Percentiles rank a stretch among this genome's conserved stretches.
phyloP scores from a whole-genome alignment of 2,888 invertebrate species.

The Colletes collaris region DNA sequence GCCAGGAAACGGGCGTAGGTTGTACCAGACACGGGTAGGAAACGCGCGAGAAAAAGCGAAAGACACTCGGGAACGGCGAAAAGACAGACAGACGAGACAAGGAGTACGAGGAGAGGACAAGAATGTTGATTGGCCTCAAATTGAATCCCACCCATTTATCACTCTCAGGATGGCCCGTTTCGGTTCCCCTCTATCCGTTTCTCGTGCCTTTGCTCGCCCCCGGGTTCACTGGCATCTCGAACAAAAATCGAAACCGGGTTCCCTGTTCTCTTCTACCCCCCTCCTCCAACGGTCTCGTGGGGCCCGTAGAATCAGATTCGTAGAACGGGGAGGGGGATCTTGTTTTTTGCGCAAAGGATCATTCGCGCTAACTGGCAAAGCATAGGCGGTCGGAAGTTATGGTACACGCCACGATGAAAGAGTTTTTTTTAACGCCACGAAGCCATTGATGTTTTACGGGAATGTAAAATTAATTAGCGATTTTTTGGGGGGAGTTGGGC shows the following conservation, averaged over 20 bases:
- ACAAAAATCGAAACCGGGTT: slow-evolving; percentile 65
- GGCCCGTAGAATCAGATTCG: slow-evolving; percentile 46
- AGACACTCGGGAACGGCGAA: slow-evolving; percentile 64
- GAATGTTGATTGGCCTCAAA: slow-evolving; percentile 82
- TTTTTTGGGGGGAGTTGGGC: slow-evolving; percentile 28
- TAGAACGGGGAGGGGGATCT: slow-evolving; percentile 38
- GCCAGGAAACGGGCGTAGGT: slow-evolving; percentile 24
- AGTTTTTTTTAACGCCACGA: slow-evolving; percentile 43
- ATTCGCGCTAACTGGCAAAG: slow-evolving; percentile 33
- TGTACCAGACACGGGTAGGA: slow-evolving; percentile 64
- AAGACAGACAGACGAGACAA: slow-evolving; percentile 66
- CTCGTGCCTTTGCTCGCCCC: background rate
- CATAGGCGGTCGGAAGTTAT: slow-evolving; percentile 29
- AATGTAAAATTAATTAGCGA: slow-evolving; percentile 77
- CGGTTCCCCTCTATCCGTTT: slow-evolving; percentile 32
- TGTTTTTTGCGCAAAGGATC: slow-evolving; percentile 54
- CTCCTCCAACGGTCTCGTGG: background rate
- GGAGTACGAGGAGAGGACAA: slow-evolving; percentile 73
- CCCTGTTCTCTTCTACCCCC: background rate
- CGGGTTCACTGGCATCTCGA: slow-evolving; percentile 42
- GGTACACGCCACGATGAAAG: slow-evolving; percentile 23
- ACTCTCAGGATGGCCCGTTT: slow-evolving; percentile 67
- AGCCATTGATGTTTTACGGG: slow-evolving; percentile 65
- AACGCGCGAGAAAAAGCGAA: slow-evolving; percentile 72
- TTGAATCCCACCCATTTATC: slow-evolving; percentile 81